Evolutionary conservation across 2,113 vertebrate genomes (phyloP).

Genomic region (Chionis minor): DNA sequence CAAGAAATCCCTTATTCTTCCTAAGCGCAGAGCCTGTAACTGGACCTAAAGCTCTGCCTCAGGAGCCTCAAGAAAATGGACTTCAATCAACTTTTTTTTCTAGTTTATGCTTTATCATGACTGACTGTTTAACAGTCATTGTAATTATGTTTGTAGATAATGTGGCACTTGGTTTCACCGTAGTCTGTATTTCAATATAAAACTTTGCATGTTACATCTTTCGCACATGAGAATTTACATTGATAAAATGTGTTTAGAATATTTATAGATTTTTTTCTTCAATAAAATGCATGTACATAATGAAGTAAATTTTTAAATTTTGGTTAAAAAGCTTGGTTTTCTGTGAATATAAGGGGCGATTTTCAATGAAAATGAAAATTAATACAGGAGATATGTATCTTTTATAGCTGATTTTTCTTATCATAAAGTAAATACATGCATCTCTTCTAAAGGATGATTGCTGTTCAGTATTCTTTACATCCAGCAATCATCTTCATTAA

Average conservation of each 20-base stretch:
- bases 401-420: background rate
- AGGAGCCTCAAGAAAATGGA: background rate
- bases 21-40: background rate
- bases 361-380: background rate
- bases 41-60: background rate
- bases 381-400: background rate
- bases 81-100: background rate
- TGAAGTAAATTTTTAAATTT: background rate
- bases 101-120: background rate
- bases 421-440: background rate
- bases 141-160: background rate
- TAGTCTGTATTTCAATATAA: background rate
- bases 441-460: background rate
- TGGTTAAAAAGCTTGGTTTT: background rate
- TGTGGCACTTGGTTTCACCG: background rate
- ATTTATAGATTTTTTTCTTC: background rate
- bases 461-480: background rate
- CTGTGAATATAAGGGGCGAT: background rate
- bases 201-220: background rate
- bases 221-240: background rate
- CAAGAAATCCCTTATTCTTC: background rate
- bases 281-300: background rate
- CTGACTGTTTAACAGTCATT: background rate
- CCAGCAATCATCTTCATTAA: background rate
- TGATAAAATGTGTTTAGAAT: background rate